Conservation (phyloP, 2,888 invertebrate genomes). For the Nemotelus nigrinus region DNA sequence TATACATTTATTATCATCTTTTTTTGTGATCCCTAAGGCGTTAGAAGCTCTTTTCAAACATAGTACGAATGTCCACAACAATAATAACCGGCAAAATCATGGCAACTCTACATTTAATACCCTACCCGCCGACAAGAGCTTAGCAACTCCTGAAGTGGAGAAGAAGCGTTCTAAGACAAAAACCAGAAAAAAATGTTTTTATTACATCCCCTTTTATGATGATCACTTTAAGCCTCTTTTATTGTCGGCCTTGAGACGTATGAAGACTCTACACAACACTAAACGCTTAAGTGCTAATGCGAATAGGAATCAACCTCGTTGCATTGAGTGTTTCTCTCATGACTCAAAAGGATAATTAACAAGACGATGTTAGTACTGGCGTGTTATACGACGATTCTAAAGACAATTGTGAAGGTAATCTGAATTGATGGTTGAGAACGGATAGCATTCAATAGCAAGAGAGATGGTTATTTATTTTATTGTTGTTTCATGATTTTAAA, state of each 20-base stretch:
- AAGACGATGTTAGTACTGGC: constrained; percentile 44
- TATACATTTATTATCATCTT: too few relatives aligned
- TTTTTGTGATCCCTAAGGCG: too few relatives aligned
- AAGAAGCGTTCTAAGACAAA: constrained; percentile 42
- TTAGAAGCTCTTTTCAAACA: too few relatives aligned
- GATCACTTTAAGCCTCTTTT: constrained; percentile 65
- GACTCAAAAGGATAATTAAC: constrained; percentile 52
- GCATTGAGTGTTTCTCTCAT: constrained; percentile 33
- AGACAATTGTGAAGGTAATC: too few relatives aligned
- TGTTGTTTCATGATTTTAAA: too few relatives aligned
- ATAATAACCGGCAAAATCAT: too few relatives aligned
- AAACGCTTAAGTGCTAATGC: constrained; percentile 41
- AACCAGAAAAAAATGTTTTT: constrained; percentile 57
- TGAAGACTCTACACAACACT: constrained; percentile 56
- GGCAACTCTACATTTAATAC: background rate
- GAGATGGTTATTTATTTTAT: too few relatives aligned
- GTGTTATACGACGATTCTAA: too few relatives aligned
- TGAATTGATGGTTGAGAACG: too few relatives aligned
- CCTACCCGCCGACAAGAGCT: background rate
- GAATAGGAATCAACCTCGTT: constrained; percentile 28
- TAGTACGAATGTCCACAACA: too few relatives aligned
- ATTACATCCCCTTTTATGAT: constrained; percentile 65
- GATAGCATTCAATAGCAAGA: too few relatives aligned
- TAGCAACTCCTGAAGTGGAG: constrained; percentile 20
- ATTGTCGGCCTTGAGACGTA: constrained; percentile 59